Conservation (phyloP, 2,888 invertebrate genomes). For the Zaprionus obscuricornis region DNA sequence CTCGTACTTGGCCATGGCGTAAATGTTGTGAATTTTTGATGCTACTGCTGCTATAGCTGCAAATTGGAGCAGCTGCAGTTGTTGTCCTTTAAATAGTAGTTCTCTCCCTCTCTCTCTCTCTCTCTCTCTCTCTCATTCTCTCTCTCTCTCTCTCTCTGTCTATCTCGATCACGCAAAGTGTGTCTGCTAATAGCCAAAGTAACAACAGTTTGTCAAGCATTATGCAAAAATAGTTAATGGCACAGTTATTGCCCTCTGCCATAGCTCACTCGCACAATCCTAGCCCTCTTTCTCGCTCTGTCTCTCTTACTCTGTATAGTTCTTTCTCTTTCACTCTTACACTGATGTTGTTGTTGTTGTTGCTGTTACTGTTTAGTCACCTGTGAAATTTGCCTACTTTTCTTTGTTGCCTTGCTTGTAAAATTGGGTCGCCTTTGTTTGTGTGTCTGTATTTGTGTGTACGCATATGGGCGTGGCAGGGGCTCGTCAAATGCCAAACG, state of each 20-base stretch:
- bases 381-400: conserved; percentile 25
- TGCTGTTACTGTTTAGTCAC: conserved; percentile 19
- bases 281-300: no score
- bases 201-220: conserved; percentile 57
- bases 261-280: no score
- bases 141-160: no score
- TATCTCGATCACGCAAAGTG: no score
- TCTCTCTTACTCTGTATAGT: no score
- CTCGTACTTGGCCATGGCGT: conserved; percentile 33
- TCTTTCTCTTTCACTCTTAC: conserved; percentile 4
- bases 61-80: conserved; percentile 68
- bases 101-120: no score
- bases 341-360: neutral
- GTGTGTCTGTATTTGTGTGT: neutral
- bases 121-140: no score
- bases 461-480: conserved; percentile 21
- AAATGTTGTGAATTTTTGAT: conserved; percentile 64
- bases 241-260: conserved; percentile 21
- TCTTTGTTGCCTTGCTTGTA: conserved; percentile 19
- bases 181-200: conserved; percentile 51
- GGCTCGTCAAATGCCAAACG: conserved; percentile 44
- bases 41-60: conserved; percentile 60
- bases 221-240: conserved; percentile 43
- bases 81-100: conserved; percentile 16
- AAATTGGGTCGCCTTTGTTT: conserved; percentile 34